Percentiles rank a stretch among this genome's conserved stretches.
Evolutionary conservation across 1,140 invertebrate species (phyloP).

Genomic region (Drepana arcuata): DNA sequence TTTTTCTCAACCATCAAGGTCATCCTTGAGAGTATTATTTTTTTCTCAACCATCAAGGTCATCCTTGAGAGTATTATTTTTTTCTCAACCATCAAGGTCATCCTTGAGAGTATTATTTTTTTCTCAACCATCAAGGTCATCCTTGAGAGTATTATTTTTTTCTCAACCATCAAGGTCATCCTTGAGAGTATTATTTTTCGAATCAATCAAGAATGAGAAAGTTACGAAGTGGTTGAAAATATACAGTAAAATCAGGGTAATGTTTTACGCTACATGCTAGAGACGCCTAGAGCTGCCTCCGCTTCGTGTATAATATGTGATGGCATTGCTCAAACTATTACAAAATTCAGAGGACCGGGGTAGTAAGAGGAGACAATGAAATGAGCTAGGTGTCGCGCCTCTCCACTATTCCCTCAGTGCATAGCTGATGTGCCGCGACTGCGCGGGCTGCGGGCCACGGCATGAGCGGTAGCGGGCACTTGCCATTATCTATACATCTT

Average conservation of each 20-base stretch:
- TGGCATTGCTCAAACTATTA: neutral
- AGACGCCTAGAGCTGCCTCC: too few species aligned
- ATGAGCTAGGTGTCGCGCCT: constrained; percentile 59
- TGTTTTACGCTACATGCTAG: neutral
- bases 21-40: too few species aligned
- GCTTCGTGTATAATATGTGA: too few species aligned
- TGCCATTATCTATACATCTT: neutral
- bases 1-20: too few species aligned
- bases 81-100: too few species aligned
- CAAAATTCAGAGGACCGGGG: neutral
- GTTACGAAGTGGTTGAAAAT: neutral
- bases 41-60: too few species aligned
- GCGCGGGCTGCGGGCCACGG: constrained; percentile 1
- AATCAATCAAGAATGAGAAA: neutral
- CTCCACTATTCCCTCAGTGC: constrained; percentile 64
- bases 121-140: too few species aligned
- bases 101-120: too few species aligned
- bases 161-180: too few species aligned
- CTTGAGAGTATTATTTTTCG: too few species aligned
- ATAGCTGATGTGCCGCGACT: constrained; percentile 61
- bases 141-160: too few species aligned
- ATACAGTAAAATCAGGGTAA: neutral
- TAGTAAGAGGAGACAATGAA: constrained; percentile 51
- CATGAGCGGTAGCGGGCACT: constrained; percentile 16
- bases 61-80: too few species aligned